phyloP scores from a whole-genome alignment of 2,113 vertebrate species.

The Elgaria multicarinata region DNA sequence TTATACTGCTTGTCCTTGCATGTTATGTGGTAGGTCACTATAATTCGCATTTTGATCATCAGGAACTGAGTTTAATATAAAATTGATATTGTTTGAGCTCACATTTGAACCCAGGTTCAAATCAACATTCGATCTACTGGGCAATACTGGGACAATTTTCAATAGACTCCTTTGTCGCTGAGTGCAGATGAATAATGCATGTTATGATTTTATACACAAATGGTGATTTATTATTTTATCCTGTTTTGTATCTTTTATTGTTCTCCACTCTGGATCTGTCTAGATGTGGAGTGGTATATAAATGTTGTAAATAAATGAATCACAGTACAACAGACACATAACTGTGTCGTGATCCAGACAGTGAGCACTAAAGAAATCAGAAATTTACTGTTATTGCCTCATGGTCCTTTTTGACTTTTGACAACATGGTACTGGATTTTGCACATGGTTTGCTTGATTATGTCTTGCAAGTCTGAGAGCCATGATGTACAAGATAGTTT shows the following conservation, averaged over 20 bases:
- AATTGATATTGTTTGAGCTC: background rate
- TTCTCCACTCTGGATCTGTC: too few relatives aligned
- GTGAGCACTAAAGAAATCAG: background rate
- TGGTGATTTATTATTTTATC: too few relatives aligned
- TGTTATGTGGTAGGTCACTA: conserved; percentile 23
- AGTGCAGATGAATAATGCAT: fast-evolving
- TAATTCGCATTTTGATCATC: background rate
- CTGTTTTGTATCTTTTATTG: too few relatives aligned
- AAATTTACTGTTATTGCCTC: background rate
- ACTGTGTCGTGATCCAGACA: background rate
- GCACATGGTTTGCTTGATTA: background rate
- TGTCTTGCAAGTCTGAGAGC: background rate
- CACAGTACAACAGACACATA: background rate
- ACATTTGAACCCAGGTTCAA: background rate
- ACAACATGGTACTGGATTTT: background rate
- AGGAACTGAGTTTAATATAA: background rate
- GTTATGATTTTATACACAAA: background rate
- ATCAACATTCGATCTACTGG: background rate
- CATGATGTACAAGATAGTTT: background rate
- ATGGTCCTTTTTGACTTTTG: background rate
- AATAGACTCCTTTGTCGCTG: background rate
- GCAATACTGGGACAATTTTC: background rate
- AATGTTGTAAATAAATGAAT: too few relatives aligned
- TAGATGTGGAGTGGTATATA: too few relatives aligned
- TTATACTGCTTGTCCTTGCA: conserved; percentile 13